These are phyloP conservation scores for Ophion ellenae DNA, from an alignment of 2,888 invertebrate genomes.

Conservation along the genomic window DNA sequence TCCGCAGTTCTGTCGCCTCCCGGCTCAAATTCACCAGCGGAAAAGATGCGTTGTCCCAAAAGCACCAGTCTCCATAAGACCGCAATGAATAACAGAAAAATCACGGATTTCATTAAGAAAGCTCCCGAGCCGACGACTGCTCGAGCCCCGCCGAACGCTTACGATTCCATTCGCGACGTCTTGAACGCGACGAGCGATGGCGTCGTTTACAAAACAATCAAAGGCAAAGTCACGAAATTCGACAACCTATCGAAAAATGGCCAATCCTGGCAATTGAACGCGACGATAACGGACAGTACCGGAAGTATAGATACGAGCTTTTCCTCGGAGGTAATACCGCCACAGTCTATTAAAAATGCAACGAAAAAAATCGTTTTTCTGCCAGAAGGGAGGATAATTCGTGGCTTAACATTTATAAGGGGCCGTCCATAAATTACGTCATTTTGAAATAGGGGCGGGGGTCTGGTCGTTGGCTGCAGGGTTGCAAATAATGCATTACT, in stretches of 20 bases:
- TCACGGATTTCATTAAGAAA: constrained; percentile 70
- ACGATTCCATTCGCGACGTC: constrained; percentile 74
- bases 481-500: too few species aligned
- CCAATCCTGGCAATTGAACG: constrained; percentile 85
- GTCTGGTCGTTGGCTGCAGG: too few species aligned
- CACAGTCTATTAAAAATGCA: not conserved
- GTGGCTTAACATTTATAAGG: not conserved
- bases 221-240: constrained; percentile 86
- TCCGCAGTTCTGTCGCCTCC: constrained; percentile 66
- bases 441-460: too few species aligned
- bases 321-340: constrained; percentile 84
- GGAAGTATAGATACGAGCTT: constrained; percentile 86
- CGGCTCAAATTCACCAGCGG: constrained; percentile 48
- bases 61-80: constrained; percentile 50
- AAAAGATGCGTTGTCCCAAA: constrained; percentile 69
- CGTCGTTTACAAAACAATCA: constrained; percentile 82
- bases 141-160: constrained; percentile 64
- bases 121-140: constrained; percentile 15
- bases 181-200: constrained; percentile 61
- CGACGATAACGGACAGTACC: constrained; percentile 86
- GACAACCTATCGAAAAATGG: constrained; percentile 86
- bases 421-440: too few species aligned
- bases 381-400: not conserved
- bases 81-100: constrained; percentile 65
- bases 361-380: not conserved